Evolutionary conservation across 2,113 vertebrate genomes (phyloP).

Genomic region (Rhinogobius similis): DNA sequence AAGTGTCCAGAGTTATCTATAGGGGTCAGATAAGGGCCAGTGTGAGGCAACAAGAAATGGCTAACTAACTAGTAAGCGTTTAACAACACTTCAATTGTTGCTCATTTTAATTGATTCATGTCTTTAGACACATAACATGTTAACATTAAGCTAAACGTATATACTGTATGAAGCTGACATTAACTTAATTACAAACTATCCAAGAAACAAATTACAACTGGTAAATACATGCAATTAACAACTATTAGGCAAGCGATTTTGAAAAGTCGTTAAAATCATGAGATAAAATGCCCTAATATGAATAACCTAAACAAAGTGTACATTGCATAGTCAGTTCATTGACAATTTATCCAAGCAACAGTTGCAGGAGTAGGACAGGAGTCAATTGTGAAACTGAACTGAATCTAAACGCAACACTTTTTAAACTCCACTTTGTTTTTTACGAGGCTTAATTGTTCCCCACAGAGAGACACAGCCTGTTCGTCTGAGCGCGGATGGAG

Average conservation of each 20-base stretch:
- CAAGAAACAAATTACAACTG: background rate
- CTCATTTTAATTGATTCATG: background rate
- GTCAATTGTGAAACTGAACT: background rate
- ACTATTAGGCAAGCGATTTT: background rate
- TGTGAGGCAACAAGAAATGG: slow-evolving; percentile 2
- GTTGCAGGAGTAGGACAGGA: background rate
- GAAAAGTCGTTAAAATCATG: background rate
- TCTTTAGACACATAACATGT: background rate
- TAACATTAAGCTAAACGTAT: background rate
- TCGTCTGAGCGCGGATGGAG: background rate
- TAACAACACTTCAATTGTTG: background rate
- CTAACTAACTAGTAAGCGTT: too few species aligned
- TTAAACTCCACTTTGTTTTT: background rate
- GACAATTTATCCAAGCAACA: slow-evolving; percentile 1
- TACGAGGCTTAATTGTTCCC: background rate
- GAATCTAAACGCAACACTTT: background rate
- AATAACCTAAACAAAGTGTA: too few species aligned
- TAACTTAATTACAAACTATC: too few species aligned
- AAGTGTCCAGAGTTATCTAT: slow-evolving; percentile 27
- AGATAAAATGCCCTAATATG: background rate
- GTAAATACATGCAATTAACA: background rate
- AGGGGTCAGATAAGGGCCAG: background rate
- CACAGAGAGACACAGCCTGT: background rate
- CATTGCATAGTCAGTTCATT: background rate
- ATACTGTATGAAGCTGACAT: too few species aligned